Conservation (phyloP, 1,140 invertebrate species). For the Drosophila sp. region DNA sequence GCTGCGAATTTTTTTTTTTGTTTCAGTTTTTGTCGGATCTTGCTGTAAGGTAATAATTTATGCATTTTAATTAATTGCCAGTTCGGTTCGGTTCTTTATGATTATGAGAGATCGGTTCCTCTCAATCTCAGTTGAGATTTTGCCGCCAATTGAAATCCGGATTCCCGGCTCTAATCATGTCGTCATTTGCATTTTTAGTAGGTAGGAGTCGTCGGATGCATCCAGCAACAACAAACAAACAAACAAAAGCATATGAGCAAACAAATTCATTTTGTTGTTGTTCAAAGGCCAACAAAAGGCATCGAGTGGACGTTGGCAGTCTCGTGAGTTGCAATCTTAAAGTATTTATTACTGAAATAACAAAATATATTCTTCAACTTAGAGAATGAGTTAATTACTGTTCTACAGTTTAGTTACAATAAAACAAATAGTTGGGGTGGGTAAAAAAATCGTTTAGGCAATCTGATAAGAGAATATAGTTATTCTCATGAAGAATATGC, state of each 20-base stretch:
- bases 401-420: too few relatives aligned
- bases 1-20: not conserved
- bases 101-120: conserved; percentile 22
- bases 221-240: conserved; percentile 33
- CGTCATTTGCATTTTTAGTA: conserved; percentile 51
- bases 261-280: not conserved
- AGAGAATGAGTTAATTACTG: too few relatives aligned
- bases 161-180: conserved; percentile 52
- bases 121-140: not conserved
- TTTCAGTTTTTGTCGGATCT: not conserved
- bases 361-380: too few relatives aligned
- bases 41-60: conserved; percentile 59
- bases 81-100: conserved; percentile 46
- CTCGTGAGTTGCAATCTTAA: too few relatives aligned
- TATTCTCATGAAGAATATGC: too few relatives aligned
- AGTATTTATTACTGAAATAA: too few relatives aligned
- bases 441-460: too few relatives aligned
- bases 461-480: too few relatives aligned
- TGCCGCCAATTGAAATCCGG: not conserved
- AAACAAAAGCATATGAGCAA: not conserved
- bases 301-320: too few relatives aligned
- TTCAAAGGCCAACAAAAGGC: too few relatives aligned
- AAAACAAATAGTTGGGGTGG: too few relatives aligned
- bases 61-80: conserved; percentile 74
- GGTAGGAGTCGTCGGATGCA: conserved; percentile 18